Base-by-base conservation (phyloP, 2,888 invertebrate genomes). In the Ophonus ardosiacus region DNA sequence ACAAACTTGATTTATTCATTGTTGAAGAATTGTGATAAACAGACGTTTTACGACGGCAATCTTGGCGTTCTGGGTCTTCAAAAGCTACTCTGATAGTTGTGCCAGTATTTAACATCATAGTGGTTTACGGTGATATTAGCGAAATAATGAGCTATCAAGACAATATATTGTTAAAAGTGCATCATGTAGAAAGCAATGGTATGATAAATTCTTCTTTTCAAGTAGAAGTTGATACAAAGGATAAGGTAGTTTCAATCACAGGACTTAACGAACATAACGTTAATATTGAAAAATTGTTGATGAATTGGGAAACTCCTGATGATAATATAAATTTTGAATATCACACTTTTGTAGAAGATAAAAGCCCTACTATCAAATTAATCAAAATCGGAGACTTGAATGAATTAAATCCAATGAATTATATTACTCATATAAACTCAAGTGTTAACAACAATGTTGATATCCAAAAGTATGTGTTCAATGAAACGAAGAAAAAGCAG, bases 81-180 rank as follows among this genome's bases (percentile, higher is more conserved):
- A 38, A 76, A 83, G 83, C 83, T 74, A 83, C 83, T 83, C 59
- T 40, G 83, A 83, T 83, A 81, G 80, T 63, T 80, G 31, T 71
- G 74, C 59, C 40, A 56, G 15, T 68, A 74, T 74, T 71, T 43
- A 43, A 81, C 24, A 74, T 74, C 74, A 40, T 76, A 89, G 89
- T 90, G 87, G 89, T 88, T 89, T 87, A 87, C 86, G 82, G 21
- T 71, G 56, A 82, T 43, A 18, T 74, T 43, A n/a, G 43, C 18
- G 17, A 87, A 88, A 87, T 86, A 82, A 89, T 89, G 89, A 88
- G 88, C 87, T 88, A 86, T 86, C 86, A 88, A 84, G 89, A 90
- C 88, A 88, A 88, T 86, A 88, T 88, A 86, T 88, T 88, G 86
- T 87, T 90, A 85, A 89, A 89, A 85, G 88, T 90, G 59, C 89